Base-by-base conservation (phyloP, 1,140 invertebrate species). In the Steinernema khuongi region DNA sequence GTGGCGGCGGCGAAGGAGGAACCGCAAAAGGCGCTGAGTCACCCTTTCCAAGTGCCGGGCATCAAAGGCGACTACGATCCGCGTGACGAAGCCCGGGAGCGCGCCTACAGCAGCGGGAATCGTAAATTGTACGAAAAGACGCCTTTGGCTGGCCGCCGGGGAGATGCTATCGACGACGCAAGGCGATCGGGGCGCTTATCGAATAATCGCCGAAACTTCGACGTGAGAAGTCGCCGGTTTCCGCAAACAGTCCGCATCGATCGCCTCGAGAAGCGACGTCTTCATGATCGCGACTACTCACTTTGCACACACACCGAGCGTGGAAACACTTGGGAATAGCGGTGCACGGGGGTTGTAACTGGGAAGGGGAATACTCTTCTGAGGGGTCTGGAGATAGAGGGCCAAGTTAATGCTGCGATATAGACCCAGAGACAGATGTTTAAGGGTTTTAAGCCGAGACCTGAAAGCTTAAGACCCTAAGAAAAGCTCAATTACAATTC, bases 151-250 rank as follows among this genome's bases (percentile, higher is more conserved):
- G 26, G 26, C 7, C 26, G 36, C 36, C 7, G n/a, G 4, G 50
- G 26, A 60, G 50, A 60, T 60, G 50, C 50, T 60, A 60, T 60
- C 50, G 7, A 4, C 50, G 50, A 14, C 50, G 50, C 14, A n/a
- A 14, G 50, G 14, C 26, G 50, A 7, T 26, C 14, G 11, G 4
- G 50, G 50, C 50, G 50, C 50, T 60, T 60, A 60, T 60, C 50
- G 50, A 60, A 60, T 60, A 60, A 60, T 60, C 50, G 50, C 7
- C 50, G 50, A 60, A 22, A 60, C 26, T 60, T 60, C 50, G 50
- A 60, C 50, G 50, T 60, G 50, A 60, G 22, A 22, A 60, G 14
- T 14, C 19, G 14, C 4, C 19, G 50, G 50, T 60, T 60, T 60
- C 50, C 14, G 50, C 26, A 60, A 60, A 60, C 50, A 60, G 7